A percentile compares a stretch with the other conserved stretches of the same genome.
Evolutionary conservation across 2,113 vertebrate genomes (phyloP).

Genomic region (Notarius lentiginosus): DNA sequence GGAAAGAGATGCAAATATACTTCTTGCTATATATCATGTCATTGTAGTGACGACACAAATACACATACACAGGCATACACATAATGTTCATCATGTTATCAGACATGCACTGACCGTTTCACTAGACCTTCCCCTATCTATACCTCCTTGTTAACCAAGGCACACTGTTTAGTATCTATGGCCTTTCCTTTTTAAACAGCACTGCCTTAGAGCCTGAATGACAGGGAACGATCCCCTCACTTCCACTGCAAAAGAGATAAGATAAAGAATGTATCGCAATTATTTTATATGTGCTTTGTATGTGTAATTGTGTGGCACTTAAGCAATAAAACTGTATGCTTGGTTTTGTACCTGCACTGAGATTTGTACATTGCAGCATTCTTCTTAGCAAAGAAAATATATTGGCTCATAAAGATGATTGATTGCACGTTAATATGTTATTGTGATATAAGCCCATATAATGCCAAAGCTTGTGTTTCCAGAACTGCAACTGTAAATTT

Average conservation of each 20-base stretch:
- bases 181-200: slow-evolving; percentile 52
- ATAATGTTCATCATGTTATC: slow-evolving; percentile 8
- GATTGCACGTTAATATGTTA: slow-evolving; percentile 21
- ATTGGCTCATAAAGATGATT: slow-evolving; percentile 34
- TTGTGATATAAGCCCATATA: slow-evolving; percentile 34
- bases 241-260: slow-evolving; percentile 57
- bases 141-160: slow-evolving; percentile 43
- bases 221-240: slow-evolving; percentile 54
- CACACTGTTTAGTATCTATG: slow-evolving; percentile 49
- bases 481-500: slow-evolving; percentile 34
- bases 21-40: slow-evolving; percentile 31
- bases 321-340: slow-evolving; percentile 72
- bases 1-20: slow-evolving; percentile 39
- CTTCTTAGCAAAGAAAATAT: slow-evolving; percentile 34
- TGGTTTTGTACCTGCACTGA: slow-evolving; percentile 60
- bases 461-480: slow-evolving; percentile 54
- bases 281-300: slow-evolving; percentile 55
- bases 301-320: slow-evolving; percentile 64
- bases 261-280: slow-evolving; percentile 59
- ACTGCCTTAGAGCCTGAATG: slow-evolving; percentile 41
- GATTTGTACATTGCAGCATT: slow-evolving; percentile 60
- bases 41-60: slow-evolving; percentile 31
- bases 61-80: slow-evolving; percentile 12
- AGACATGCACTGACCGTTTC: slow-evolving; percentile 30
- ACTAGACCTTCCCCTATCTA: slow-evolving; percentile 39